Evolutionary conservation across 2,888 invertebrate species (phyloP).

Genomic region (Linnaemya vulpina): DNA sequence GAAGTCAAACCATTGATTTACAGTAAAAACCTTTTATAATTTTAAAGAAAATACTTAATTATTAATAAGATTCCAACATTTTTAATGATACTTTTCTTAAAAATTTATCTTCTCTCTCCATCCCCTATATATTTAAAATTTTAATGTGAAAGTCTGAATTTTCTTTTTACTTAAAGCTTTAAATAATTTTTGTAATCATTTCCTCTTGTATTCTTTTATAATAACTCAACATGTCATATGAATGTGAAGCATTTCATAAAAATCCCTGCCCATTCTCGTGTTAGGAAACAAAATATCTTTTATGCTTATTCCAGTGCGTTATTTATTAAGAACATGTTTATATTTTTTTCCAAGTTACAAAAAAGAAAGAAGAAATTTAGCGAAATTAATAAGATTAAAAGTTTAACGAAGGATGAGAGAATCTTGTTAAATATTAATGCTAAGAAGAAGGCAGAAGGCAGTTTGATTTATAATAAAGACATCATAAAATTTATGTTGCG

Average conservation of each 20-base stretch:
- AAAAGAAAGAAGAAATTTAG: not conserved
- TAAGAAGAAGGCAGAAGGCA: not conserved
- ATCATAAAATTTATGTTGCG: not conserved
- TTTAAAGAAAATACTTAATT: too few species aligned
- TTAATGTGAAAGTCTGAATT: too few species aligned
- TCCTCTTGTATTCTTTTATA: too few species aligned
- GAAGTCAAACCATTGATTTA: too few species aligned
- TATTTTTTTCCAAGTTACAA: not conserved
- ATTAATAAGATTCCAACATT: too few species aligned
- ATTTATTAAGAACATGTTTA: not conserved
- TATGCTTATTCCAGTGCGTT: not conserved
- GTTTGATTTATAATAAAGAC: not conserved
- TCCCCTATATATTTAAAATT: not conserved
- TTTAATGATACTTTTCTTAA: too few species aligned
- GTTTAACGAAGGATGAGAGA: not conserved
- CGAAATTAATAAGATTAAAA: slow-evolving; percentile 4
- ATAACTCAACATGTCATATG: too few species aligned
- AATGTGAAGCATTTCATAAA: too few species aligned
- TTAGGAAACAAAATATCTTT: not conserved
- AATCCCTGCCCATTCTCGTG: not conserved
- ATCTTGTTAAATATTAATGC: not conserved
- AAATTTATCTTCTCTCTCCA: too few species aligned
- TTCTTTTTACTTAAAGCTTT: too few species aligned
- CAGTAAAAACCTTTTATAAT: too few species aligned
- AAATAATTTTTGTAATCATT: too few species aligned